Evolutionary conservation across 1,140 invertebrate genomes (phyloP), one percentile per base, ranked within the genome.

Genomic region (Diuraphis noxia): DNA sequence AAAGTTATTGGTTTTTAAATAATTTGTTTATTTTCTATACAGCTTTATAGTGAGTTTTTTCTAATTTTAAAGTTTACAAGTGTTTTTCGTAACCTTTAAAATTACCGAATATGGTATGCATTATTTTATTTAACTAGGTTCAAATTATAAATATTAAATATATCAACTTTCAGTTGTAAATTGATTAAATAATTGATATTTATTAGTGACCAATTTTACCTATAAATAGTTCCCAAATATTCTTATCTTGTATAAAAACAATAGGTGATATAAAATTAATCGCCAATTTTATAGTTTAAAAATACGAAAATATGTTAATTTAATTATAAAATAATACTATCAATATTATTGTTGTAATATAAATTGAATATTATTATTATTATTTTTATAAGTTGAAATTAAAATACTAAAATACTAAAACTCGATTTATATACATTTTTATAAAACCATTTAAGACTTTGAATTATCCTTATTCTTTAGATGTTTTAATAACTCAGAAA

Each of bases 1-100:
- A 72, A 5, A 72, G 56, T 72, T 72, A 72, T 72, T 72, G 56
- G 56, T n/a, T 72, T 72, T n/a, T 72, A 72, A 72, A 72, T 72
- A 72, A 72, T 72, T 72, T 72, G 30, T 72, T 72, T 72, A n/a
- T 72, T 25, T 72, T 63, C 25, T 52, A 13, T 30, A 23, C 9
- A 56, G 30, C n/a, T n/a, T n/a, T 72, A n/a, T 72, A 34, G 30
- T 72, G 25, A 30, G 13, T 72, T 72, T 63, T 72, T 72, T n/a
- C n/a, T 72, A 72, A 72, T 72, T 72, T n/a, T 72, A 72, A n/a
- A 72, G 13, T 72, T 17, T 19, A n/a, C 10, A 34, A 72, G 23
- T n/a, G 30, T n/a, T 30, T 63, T 63, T 5, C 10, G 30, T 63
- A n/a, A 17, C 13, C n/a, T n/a, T n/a, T 63, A n/a, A n/a, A 63